A percentile compares a stretch with the other conserved stretches of the same genome.
Conservation (phyloP, 2,113 vertebrate genomes). For the Prinia subflava region DNA sequence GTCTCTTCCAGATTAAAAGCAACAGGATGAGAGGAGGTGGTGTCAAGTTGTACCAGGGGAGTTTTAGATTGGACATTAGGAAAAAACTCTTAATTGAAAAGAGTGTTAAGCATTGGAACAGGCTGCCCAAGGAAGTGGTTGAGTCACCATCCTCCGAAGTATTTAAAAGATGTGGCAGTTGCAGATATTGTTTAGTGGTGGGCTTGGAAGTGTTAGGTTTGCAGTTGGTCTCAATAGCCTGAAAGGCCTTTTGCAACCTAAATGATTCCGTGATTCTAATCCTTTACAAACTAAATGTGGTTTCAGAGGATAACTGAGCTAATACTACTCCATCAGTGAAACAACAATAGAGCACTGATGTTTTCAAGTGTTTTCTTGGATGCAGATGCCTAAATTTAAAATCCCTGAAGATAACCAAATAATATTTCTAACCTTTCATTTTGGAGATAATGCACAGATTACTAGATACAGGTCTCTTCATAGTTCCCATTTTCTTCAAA, state of each 20-base stretch:
- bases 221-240: neutral
- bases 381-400: neutral
- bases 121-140: neutral
- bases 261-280: neutral
- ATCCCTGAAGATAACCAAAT: neutral
- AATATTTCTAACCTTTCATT: neutral
- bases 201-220: neutral
- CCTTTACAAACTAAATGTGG: neutral
- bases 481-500: neutral
- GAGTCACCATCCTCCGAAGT: neutral
- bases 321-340: neutral
- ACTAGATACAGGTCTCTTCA: rapidly evolving
- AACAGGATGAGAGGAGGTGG: neutral
- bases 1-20: neutral
- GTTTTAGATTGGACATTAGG: neutral
- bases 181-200: neutral
- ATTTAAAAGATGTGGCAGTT: neutral
- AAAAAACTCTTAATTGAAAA: neutral
- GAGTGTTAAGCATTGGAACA: neutral
- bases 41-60: neutral
- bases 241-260: neutral
- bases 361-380: neutral
- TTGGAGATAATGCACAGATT: neutral
- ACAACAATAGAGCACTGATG: neutral
- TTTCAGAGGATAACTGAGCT: neutral